Percentiles rank a stretch among this genome's conserved stretches.
Evolutionary conservation across 53 echinoderm and acorn worm species (phyloP).

Genomic region (Mesocentrotus franciscanus): DNA sequence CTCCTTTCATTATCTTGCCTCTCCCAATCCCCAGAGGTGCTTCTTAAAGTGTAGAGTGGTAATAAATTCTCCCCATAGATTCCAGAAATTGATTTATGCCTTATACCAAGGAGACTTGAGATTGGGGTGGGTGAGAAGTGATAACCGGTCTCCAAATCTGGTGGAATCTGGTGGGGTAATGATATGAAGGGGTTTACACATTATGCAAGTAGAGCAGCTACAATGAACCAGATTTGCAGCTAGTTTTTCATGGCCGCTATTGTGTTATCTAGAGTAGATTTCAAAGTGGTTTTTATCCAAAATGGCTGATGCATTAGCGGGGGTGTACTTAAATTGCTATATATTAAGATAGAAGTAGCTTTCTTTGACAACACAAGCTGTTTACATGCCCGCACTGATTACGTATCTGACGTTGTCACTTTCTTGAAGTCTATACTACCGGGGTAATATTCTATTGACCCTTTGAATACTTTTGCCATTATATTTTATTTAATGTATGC

Average conservation of each 20-base stretch:
- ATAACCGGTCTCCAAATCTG: slow-evolving; percentile 44
- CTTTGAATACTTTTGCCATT: neutral
- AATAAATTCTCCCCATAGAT: slow-evolving; percentile 53
- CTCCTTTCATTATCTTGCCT: slow-evolving; percentile 1
- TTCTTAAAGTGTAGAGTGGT: slow-evolving; percentile 55
- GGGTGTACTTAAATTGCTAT: slow-evolving; percentile 12
- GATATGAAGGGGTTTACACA: neutral
- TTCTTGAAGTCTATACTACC: neutral
- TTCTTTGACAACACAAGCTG: neutral
- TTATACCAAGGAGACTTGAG: slow-evolving; percentile 8
- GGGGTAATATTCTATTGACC: neutral
- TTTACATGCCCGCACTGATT: neutral
- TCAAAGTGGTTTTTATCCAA: neutral
- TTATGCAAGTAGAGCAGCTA: slow-evolving; percentile 48
- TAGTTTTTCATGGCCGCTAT: neutral
- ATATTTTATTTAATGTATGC: neutral
- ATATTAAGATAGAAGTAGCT: neutral
- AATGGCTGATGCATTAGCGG: slow-evolving; percentile 7
- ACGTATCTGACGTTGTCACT: neutral
- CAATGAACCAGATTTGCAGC: neutral
- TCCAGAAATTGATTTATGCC: slow-evolving; percentile 51
- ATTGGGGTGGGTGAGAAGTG: slow-evolving; percentile 28
- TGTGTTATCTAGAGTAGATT: slow-evolving; percentile 35
- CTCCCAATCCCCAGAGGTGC: slow-evolving; percentile 26
- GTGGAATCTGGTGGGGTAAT: neutral